phyloP scores from a whole-genome alignment of 2,113 vertebrate genomes.

The Gadus chalcogrammus region DNA sequence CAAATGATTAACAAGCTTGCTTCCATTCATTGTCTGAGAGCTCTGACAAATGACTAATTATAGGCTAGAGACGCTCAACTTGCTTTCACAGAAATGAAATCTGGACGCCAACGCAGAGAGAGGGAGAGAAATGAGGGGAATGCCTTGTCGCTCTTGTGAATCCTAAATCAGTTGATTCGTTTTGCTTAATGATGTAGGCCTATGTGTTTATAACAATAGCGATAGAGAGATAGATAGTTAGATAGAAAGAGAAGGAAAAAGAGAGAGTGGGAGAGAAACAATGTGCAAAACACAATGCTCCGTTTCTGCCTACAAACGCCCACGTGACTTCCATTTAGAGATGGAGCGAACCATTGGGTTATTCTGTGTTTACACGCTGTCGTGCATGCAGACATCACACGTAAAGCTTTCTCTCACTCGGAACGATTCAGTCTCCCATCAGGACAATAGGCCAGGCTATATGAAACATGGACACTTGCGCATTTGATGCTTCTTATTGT shows the following conservation, averaged over 20 bases:
- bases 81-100: slow-evolving; percentile 23
- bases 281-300: too few relatives aligned
- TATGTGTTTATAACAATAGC: not conserved
- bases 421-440: too few relatives aligned
- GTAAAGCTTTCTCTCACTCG: slow-evolving; percentile 28
- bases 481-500: too few relatives aligned
- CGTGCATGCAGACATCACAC: slow-evolving; percentile 36
- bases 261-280: not conserved
- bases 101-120: not conserved
- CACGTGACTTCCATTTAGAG: slow-evolving; percentile 35
- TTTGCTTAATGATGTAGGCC: not conserved
- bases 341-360: slow-evolving; percentile 22
- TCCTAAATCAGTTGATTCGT: not conserved
- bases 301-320: not conserved
- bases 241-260: not conserved
- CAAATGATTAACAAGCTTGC: slow-evolving; percentile 22
- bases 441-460: too few relatives aligned
- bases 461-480: too few relatives aligned
- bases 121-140: slow-evolving; percentile 6
- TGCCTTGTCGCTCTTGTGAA: not conserved
- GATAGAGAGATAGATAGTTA: not conserved
- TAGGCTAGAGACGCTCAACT: slow-evolving; percentile 30
- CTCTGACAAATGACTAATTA: slow-evolving; percentile 46
- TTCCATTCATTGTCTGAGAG: slow-evolving; percentile 37
- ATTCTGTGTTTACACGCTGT: slow-evolving; percentile 49